Evolutionary conservation across 2,888 invertebrate genomes (phyloP), one percentile per base, ranked within the genome.

Genomic region (Daptonema setosum): DNA sequence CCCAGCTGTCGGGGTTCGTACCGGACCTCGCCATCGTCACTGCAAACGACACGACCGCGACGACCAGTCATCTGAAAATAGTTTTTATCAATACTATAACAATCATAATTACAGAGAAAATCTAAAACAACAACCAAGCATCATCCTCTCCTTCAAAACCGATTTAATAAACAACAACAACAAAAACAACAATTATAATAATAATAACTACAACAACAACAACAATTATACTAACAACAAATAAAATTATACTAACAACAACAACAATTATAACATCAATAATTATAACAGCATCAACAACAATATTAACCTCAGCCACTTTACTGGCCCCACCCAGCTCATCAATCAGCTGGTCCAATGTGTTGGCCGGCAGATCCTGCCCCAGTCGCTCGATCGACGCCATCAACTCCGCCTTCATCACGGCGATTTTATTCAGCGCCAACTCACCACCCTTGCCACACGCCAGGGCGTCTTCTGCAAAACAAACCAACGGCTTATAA

Each of bases 11-110:
- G 80, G 55, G 86, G 85, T 75, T 95, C 91, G 73, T 95, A 95
- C 64, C 83, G 83, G 65, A 95, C 86, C 64, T 81, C 80, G 0
- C 91, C 91, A 65, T 88, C 85, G 62, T 91, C 88, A 0, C 83
- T 85, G 67, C 87, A 87, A 28, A 78, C 76, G 28, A 78, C 71
- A 25, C 78, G 75, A 0, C 91, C 91, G 67, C 91, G 88, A 55
- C 95, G 79, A 0, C 97, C 97, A 0, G 97, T 97, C 97, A 97
- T 97, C 80, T 82, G 70, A n/a, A n/a, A n/a, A n/a, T n/a, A n/a
- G n/a, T n/a, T n/a, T n/a, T n/a, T n/a, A n/a, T 3, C 58, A n/a
- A n/a, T n/a, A n/a, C n/a, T n/a, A n/a, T n/a, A n/a, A n/a, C n/a
- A n/a, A n/a, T n/a, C n/a, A n/a, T n/a, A n/a, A n/a, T n/a, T n/a